Evolutionary conservation across 2,888 invertebrate species (phyloP), one percentile per base, ranked within the genome.

Genomic region (Galeopsomyia nigrocyanea): DNA sequence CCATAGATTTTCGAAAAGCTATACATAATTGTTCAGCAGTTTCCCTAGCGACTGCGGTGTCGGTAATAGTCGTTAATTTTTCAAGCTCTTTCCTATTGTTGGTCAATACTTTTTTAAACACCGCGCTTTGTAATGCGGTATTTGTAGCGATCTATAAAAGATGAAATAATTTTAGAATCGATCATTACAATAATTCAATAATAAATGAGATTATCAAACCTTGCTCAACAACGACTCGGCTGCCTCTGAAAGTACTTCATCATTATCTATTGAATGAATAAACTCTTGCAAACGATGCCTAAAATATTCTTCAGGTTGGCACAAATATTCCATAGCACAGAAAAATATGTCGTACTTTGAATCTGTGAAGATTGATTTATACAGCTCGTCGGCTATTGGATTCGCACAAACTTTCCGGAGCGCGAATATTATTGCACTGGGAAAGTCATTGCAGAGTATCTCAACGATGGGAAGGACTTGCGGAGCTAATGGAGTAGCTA

Each of bases 371-470:
- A 81, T 70, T 68, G 75, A 71, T 82, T 84, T 77, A 81, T 78
- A 75, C 51, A 85, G 77, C 80, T 79, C 56, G 0, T 71, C 56
- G 2, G 82, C 76, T n/a, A 58, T 62, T 0, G 73, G 21, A 49
- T 80, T 73, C 0, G 76, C 62, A 14, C 77, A 21, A 13, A 82
- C 74, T 62, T 79, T 76, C 1, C 81, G 79, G 68, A 85, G 87
- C 51, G 85, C 86, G 68, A 89, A 88, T 69, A 88, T 86, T 21
- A 90, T 83, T 16, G 91, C 90, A 81, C 90, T 88, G 0, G 92
- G 92, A 84, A 92, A 92, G 3, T 86, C 83, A n/a, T 85, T 79
- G 0, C 89, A 88, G 31, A 93, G 84, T 71, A 87, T 84, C 47
- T 78, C 62, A 3, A 87, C 69, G 14, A 89, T 82, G 22, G 87